Evolutionary conservation across 2,113 vertebrate species (phyloP).

Genomic region (Lamprologus speciosus): DNA sequence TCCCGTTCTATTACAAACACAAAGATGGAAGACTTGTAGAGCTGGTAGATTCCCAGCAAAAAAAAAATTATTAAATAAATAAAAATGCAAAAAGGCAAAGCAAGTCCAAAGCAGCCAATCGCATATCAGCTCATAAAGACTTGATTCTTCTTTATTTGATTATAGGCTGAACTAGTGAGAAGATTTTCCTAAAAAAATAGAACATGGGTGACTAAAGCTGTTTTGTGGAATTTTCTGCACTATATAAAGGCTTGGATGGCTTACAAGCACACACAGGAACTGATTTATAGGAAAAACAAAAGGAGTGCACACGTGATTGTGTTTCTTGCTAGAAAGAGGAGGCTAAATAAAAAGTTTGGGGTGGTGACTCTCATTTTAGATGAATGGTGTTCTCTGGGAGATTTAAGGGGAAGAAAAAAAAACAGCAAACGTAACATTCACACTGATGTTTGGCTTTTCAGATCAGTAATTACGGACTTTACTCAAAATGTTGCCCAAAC

Average conservation of each 20-base stretch:
- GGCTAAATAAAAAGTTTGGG: conserved; percentile 3
- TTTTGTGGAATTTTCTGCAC: conserved; percentile 25
- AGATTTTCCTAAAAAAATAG: background rate
- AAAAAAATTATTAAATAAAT: background rate
- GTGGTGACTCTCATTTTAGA: conserved; percentile 24
- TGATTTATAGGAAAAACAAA: background rate
- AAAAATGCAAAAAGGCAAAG: background rate
- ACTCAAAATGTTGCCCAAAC: conserved; percentile 44
- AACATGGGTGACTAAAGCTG: background rate
- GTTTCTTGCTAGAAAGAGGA: background rate
- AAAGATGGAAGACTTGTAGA: conserved; percentile 19
- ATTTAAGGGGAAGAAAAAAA: background rate
- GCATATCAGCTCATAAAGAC: background rate
- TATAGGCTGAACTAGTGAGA: background rate
- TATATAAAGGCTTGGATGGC: background rate
- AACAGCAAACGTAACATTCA: background rate
- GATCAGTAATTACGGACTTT: background rate
- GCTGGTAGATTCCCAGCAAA: background rate
- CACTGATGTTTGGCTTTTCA: conserved; percentile 1
- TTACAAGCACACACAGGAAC: background rate
- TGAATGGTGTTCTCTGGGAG: background rate
- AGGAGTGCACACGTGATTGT: background rate
- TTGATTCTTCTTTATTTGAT: background rate
- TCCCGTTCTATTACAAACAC: conserved; percentile 27
- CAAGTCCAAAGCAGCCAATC: background rate